These are phyloP conservation scores for Trididemnum nubilum DNA, from an alignment of 23 tunicate genomes.

Conservation along the genomic window DNA sequence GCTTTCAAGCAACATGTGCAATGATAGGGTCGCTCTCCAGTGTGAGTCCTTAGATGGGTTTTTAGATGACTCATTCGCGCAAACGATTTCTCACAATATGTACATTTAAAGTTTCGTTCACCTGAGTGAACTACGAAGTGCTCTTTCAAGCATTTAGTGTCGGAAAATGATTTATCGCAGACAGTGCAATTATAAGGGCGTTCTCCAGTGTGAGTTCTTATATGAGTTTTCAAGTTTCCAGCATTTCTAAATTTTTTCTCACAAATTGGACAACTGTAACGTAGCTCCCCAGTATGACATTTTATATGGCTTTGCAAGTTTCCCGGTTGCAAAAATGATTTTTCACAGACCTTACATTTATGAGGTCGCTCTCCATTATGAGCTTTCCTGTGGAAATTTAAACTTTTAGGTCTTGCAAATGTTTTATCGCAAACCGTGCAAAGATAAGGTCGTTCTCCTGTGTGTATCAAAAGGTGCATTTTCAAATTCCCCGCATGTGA, in stretches of 20 bases:
- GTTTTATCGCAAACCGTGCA: too few species aligned
- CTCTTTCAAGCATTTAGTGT: constrained; percentile 30
- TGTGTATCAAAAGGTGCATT: too few species aligned
- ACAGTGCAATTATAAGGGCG: constrained; percentile 56
- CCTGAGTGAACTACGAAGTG: constrained; percentile 54
- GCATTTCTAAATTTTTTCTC: constrained; percentile 38
- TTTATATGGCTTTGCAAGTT: constrained; percentile 56
- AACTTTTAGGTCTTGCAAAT: too few species aligned
- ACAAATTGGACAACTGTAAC: constrained; percentile 36
- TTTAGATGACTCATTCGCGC: too few species aligned
- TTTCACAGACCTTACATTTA: constrained; percentile 47
- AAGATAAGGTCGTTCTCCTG: too few species aligned
- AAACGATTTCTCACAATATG: constrained; percentile 39
- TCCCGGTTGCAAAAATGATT: constrained; percentile 45
- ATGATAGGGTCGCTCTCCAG: too few species aligned
- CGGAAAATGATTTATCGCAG: constrained; percentile 46
- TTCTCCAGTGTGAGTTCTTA: too few species aligned
- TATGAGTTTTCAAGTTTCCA: too few species aligned
- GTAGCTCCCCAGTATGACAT: constrained; percentile 45
- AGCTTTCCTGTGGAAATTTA: constrained; percentile 39
- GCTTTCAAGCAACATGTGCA: too few species aligned
- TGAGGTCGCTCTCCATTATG: constrained; percentile 54
- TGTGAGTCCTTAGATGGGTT: too few species aligned
- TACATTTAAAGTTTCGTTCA: constrained; percentile 56
- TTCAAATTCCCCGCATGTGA: too few species aligned